phyloP scores from a whole-genome alignment of 2,113 vertebrate genomes.

The Camelus bactrianus region DNA sequence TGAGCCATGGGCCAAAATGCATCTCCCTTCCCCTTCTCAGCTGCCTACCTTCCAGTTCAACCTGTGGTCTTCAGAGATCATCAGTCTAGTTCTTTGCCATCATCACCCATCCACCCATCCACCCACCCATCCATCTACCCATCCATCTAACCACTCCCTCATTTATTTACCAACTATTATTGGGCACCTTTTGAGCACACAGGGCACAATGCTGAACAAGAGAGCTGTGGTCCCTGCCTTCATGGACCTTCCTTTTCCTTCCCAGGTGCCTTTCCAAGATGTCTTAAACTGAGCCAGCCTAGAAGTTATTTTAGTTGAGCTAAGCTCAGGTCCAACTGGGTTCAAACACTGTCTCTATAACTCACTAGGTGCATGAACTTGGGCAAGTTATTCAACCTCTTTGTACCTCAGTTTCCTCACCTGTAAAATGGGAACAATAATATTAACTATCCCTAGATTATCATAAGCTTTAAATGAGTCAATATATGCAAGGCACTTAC shows the following conservation, averaged over 20 bases:
- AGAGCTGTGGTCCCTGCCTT: not conserved
- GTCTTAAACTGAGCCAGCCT: not conserved
- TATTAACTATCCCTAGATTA: not conserved
- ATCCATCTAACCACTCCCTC: not conserved
- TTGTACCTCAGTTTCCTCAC: not conserved
- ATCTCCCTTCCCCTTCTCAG: not conserved
- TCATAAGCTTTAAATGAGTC: not conserved
- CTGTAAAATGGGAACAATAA: not conserved
- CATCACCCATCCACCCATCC: not conserved
- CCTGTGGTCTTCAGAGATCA: not conserved
- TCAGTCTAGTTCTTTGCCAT: not conserved
- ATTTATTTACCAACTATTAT: not conserved
- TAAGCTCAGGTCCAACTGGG: not conserved
- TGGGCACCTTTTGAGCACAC: not conserved
- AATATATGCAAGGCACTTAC: not conserved
- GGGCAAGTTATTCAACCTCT: not conserved
- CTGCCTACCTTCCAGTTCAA: not conserved
- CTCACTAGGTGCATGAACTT: not conserved
- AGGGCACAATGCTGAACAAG: not conserved
- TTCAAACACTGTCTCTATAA: not conserved
- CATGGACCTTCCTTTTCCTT: not conserved
- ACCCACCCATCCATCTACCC: too few relatives aligned
- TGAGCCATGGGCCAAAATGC: not conserved
- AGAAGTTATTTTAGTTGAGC: not conserved
- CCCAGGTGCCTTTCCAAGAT: not conserved